Evolutionary conservation across 2,888 invertebrate species (phyloP), one percentile per base, ranked within the genome.

Genomic region (Lypha dubia): DNA sequence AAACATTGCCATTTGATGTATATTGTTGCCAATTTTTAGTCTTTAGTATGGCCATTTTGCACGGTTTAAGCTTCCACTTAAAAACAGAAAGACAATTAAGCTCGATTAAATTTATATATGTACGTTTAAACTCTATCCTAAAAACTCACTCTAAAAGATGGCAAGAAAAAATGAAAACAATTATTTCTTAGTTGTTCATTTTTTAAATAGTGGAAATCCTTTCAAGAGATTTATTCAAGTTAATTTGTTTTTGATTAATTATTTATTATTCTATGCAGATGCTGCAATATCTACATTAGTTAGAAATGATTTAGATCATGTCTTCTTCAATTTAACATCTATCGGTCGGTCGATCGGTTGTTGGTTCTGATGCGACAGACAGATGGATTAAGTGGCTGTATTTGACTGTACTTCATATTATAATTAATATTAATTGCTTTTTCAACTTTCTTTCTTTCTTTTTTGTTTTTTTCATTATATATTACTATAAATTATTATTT

Each of bases 401-500:
- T 60, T 62, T 53, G 62, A 65, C 35, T 65, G 56, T 60, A 73
- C 56, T 53, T 63, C 22, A 62, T 32, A 53, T 75, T 56, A 44
- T 56, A 53, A 41, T n/a, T 44, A 74, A 75, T 71, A 44, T 53
- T 65, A 49, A 73, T 73, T 58, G 44, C 5, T 74, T 62, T 70
- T 22, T 62, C 1, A 8, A 38, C 1, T 38, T 74, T 32, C 75
- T 63, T n/a, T n/a, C 3, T 28, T 4, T 28, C 3, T 28, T 28
- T 28, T 28, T 28, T 5, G 2, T 28, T 28, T 28, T 32, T 68
- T 49, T 65, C 49, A 58, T 82, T 86, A 32, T 63, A 74, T 49
- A 28, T 73, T 58, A 63, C 53, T 77, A 79, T 81, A 11, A 81
- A 76, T 77, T 83, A 83, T 74, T 83, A 74, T 79, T 81, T 85